Percentiles rank a stretch among this genome's conserved stretches.
These are phyloP conservation scores for Heliornis fulica DNA, from an alignment of 2,113 vertebrate species.

Conservation along the genomic window DNA sequence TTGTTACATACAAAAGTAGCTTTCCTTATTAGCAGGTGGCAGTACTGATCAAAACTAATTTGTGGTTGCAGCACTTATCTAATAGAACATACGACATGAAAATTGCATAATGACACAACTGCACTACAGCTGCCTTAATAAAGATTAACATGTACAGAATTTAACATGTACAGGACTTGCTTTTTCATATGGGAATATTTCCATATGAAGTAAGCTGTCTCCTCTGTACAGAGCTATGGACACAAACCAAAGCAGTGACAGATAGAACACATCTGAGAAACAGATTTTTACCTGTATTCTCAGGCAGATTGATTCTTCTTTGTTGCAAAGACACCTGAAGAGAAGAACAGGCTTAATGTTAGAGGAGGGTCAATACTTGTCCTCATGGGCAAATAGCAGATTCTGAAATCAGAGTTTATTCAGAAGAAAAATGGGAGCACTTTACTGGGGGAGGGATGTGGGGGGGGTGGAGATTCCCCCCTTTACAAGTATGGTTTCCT, in stretches of 20 bases:
- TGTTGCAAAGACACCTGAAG: not conserved
- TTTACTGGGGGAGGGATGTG: not conserved
- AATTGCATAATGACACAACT: not conserved
- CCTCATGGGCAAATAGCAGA: not conserved
- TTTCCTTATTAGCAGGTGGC: not conserved
- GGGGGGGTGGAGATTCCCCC: rapidly evolving
- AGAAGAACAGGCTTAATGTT: not conserved
- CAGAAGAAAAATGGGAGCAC: not conserved
- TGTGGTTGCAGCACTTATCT: not conserved
- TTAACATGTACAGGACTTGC: not conserved
- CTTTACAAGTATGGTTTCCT: too few relatives aligned
- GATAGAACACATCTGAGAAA: not conserved
- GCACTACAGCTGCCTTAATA: not conserved
- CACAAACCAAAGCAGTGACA: not conserved
- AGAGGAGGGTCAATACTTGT: not conserved
- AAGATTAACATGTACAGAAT: not conserved
- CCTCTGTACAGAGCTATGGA: not conserved
- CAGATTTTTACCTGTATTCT: not conserved
- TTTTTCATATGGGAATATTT: not conserved
- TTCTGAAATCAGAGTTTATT: not conserved
- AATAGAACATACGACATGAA: not conserved
- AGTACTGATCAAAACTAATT: not conserved
- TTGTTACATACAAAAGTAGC: not conserved
- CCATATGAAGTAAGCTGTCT: not conserved
- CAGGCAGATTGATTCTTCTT: not conserved